Conservation (phyloP, 2,113 vertebrate species). For the Takifugu bimaculatus region DNA sequence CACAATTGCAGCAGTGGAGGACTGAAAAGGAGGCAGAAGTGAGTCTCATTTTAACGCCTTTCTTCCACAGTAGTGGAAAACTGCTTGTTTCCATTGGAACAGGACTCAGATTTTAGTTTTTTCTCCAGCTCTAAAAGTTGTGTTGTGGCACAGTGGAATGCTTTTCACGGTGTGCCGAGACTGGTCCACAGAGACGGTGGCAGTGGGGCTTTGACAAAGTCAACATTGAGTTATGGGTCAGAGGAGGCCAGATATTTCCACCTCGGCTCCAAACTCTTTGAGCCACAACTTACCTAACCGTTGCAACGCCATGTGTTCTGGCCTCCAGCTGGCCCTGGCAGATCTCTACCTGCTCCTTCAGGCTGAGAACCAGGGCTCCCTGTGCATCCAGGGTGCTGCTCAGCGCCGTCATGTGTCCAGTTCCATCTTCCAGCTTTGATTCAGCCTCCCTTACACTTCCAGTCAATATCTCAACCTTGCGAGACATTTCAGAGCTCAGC, state of each 20-base stretch:
- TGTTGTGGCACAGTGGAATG: too few species aligned
- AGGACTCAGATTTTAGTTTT: too few species aligned
- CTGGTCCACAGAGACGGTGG: slow-evolving; percentile 30
- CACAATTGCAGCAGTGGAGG: too few species aligned
- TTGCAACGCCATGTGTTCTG: slow-evolving; percentile 40
- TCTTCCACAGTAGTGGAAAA: too few species aligned
- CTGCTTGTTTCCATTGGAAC: too few species aligned
- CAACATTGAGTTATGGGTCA: slow-evolving; percentile 58
- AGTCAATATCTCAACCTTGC: slow-evolving; percentile 42
- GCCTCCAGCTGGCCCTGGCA: slow-evolving; percentile 46
- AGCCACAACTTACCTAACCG: slow-evolving; percentile 47
- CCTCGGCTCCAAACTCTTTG: slow-evolving; percentile 16
- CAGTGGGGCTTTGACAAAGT: slow-evolving; percentile 52
- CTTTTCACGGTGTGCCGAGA: neutral
- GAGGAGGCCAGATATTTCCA: slow-evolving; percentile 53
- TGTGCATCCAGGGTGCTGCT: slow-evolving; percentile 44
- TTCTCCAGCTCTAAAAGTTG: too few species aligned
- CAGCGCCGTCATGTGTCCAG: slow-evolving; percentile 18
- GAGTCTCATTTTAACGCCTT: too few species aligned
- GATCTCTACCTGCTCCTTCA: slow-evolving; percentile 46
- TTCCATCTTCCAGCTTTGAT: slow-evolving; percentile 38
- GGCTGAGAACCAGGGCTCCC: slow-evolving; percentile 33
- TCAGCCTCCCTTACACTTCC: slow-evolving; percentile 30
- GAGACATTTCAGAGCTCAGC: slow-evolving; percentile 34
- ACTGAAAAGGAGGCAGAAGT: too few species aligned